Evolutionary conservation across 2,797 vertebrate species (phyloP), one percentile per base, ranked within the genome.

Genomic region (Furcifer pardalis): DNA sequence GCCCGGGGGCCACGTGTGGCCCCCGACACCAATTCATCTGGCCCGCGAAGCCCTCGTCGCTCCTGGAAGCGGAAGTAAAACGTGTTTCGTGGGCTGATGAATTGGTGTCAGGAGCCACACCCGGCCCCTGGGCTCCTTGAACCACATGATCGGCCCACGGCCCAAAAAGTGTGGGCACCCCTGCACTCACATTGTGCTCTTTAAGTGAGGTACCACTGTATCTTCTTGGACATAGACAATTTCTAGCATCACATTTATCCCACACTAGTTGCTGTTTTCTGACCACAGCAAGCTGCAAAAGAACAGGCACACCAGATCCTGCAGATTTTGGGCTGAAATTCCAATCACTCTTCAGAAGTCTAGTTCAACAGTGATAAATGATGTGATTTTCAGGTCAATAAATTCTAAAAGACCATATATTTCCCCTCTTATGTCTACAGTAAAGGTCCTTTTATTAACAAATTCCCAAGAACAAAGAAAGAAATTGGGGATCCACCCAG

Each of bases 241-340:
- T 88, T 87, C 71, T 81, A 82, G 85, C 72, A 0, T 65, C 74
- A 4, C n/a, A 19, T 37, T 87, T 87, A 75, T 66, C 52, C 52
- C 17, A 27, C 73, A 81, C 85, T 89, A 52, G 49, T 84, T 86
- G 2, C 9, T 73, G 87, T 62, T 90, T 88, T 32, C 49, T 86
- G 5, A 73, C 13, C 13, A 73, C 30, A 46, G 44, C 42, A 30
- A 46, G 13, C 9, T 73, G 25, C 44, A 19, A 5, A 73, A 46
- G 32, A 19, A 35, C 5, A 35, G 32, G 17, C 1, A 19, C 17
- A 32, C 35, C 6, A 17, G 32, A 17, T 5, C 17, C 13, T 66
- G 32, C 32, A 66, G 32, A 35, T 35, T 17, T 15, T 66, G 5
- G n/a, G 35, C 32, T 35, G 62, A 30, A n/a, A 12, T 30, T 35